These are phyloP conservation scores for Drosophila athabasca DNA, from an alignment of 1,140 invertebrate species.

Conservation along the genomic window DNA sequence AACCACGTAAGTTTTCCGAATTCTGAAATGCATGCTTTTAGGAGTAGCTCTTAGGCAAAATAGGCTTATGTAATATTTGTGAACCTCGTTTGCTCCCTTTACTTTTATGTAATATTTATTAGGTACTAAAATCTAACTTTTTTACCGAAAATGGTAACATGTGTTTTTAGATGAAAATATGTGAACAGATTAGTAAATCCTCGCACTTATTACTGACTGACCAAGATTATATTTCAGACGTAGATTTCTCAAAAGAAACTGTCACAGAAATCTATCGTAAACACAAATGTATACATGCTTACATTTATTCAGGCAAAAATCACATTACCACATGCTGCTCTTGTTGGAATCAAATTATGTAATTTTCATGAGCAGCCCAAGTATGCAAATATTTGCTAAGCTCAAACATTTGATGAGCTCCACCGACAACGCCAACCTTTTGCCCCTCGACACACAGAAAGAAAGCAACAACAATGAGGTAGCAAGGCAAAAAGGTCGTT, in stretches of 20 bases:
- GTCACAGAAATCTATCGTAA: too few species aligned
- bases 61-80: conserved; percentile 65
- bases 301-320: conserved; percentile 57
- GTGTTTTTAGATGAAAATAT: neutral
- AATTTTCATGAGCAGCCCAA: conserved; percentile 73
- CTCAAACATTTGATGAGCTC: conserved; percentile 68
- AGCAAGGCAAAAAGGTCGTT: conserved; percentile 68
- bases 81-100: conserved; percentile 35
- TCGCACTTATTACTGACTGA: conserved; percentile 3
- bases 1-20: neutral
- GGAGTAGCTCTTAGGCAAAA: conserved; percentile 23
- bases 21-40: conserved; percentile 48
- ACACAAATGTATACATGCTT: conserved; percentile 16
- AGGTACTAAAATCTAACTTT: conserved; percentile 8
- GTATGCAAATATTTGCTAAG: conserved; percentile 77
- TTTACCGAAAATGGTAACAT: neutral
- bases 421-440: conserved; percentile 12
- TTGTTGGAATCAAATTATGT: conserved; percentile 74
- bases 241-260: too few species aligned
- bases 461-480: conserved; percentile 33
- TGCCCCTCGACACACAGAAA: conserved; percentile 36
- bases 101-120: conserved; percentile 8
- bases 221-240: too few species aligned
- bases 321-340: conserved; percentile 50
- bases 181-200: conserved; percentile 18